Evolutionary conservation across 2,797 vertebrate genomes (phyloP).

Genomic region (Graptemys geographica): DNA sequence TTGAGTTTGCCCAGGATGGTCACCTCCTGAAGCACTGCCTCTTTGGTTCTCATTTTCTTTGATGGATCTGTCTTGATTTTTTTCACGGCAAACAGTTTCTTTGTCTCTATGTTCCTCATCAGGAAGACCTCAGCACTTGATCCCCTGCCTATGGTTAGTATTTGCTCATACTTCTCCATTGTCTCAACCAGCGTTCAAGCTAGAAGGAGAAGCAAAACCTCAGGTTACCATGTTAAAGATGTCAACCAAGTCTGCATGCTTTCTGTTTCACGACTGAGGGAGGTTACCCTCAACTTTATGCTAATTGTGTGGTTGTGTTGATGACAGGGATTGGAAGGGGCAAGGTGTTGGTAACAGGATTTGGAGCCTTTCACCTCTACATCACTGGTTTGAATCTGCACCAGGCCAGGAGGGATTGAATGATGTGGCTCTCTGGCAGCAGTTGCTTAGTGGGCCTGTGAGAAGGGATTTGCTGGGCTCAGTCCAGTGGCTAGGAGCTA

Average conservation of each 20-base stretch:
- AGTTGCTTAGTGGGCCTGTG: neutral
- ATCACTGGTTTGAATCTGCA: neutral
- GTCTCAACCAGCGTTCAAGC: neutral
- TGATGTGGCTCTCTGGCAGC: neutral
- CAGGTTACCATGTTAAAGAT: neutral
- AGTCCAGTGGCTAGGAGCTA: neutral
- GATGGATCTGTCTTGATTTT: slow-evolving; percentile 77
- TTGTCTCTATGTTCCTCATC: slow-evolving; percentile 79
- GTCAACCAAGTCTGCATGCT: neutral
- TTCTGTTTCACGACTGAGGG: neutral
- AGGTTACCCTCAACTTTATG: neutral
- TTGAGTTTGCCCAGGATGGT: slow-evolving; percentile 81
- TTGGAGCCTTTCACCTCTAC: neutral
- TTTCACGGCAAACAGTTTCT: slow-evolving; percentile 83
- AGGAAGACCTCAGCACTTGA: slow-evolving; percentile 84
- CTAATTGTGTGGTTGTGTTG: neutral
- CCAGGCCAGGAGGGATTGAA: neutral
- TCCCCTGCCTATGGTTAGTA: slow-evolving; percentile 82
- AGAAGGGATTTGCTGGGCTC: neutral
- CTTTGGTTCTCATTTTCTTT: slow-evolving; percentile 66
- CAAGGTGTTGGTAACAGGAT: neutral
- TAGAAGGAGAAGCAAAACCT: neutral
- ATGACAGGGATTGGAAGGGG: neutral
- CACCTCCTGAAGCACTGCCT: slow-evolving; percentile 82
- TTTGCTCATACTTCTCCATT: slow-evolving; percentile 84